phyloP scores from a whole-genome alignment of 92 coral and sea anemone genomes.

The Palythoa heliodiscus region DNA sequence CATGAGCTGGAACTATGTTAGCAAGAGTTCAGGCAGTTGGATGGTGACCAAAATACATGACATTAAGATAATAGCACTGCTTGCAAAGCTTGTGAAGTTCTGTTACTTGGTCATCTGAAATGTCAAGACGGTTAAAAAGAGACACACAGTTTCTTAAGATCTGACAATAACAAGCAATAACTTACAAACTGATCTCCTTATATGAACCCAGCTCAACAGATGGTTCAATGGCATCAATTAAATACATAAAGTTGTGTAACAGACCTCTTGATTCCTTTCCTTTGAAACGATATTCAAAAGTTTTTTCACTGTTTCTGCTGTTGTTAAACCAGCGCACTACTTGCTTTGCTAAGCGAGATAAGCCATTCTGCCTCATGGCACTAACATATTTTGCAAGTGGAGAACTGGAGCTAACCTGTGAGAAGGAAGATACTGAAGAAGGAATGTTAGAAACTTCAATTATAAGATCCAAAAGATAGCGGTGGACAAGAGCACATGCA shows the following conservation, averaged over 20 bases:
- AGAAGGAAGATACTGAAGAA: slow-evolving; percentile 37
- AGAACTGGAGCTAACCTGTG: slow-evolving; percentile 29
- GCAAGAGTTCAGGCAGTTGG: slow-evolving; percentile 42
- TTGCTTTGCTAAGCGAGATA: slow-evolving; percentile 4
- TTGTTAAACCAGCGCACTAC: neutral
- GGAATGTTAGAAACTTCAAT: slow-evolving; percentile 10
- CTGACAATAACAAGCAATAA: slow-evolving; percentile 11
- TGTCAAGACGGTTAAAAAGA: slow-evolving; percentile 31
- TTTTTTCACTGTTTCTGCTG: neutral
- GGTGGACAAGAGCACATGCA: slow-evolving; percentile 40
- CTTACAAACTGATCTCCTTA: slow-evolving; percentile 15
- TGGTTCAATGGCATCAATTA: neutral
- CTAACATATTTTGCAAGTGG: neutral
- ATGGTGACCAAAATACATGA: slow-evolving; percentile 36
- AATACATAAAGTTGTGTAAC: neutral
- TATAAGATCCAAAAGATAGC: slow-evolving; percentile 3
- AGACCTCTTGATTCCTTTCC: neutral
- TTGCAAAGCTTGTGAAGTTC: slow-evolving; percentile 31
- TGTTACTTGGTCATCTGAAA: slow-evolving; percentile 25
- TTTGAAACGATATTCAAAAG: neutral
- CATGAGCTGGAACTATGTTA: slow-evolving; percentile 33
- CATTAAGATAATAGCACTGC: slow-evolving; percentile 20
- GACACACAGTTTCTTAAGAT: slow-evolving; percentile 27
- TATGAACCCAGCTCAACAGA: neutral
- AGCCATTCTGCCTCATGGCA: neutral